Percentiles rank a stretch among this genome's conserved stretches.
phyloP scores from a whole-genome alignment of 2,113 vertebrate genomes.

The Elephas maximus region DNA sequence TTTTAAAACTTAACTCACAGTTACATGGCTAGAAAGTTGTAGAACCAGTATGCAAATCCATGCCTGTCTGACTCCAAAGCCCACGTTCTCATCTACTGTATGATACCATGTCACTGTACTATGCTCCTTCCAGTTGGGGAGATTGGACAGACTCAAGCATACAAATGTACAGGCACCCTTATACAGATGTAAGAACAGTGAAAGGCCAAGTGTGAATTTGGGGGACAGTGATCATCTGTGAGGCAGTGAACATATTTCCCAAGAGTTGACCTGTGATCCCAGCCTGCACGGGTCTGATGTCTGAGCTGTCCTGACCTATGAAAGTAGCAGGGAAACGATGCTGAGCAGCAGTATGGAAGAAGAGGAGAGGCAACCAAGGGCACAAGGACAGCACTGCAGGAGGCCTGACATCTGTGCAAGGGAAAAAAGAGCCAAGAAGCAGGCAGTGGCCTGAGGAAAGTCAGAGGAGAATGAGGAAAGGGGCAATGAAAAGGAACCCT shows the following conservation, averaged over 20 bases:
- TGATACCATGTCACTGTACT: background rate
- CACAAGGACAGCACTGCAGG: background rate
- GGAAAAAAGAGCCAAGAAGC: background rate
- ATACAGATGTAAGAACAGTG: background rate
- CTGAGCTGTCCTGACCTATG: background rate
- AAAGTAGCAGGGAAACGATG: background rate
- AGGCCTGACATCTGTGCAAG: background rate
- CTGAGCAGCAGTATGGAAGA: background rate
- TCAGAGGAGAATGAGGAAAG: background rate
- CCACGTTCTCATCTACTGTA: background rate
- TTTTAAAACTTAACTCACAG: constrained; percentile 25
- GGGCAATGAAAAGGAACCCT: background rate
- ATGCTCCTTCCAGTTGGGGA: background rate
- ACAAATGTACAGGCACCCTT: background rate
- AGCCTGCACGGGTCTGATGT: background rate
- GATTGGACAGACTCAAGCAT: background rate
- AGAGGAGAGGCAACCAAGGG: background rate
- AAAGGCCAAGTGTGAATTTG: background rate
- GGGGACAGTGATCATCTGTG: background rate
- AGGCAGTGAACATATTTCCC: background rate
- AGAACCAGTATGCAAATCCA: background rate
- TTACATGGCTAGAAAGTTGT: constrained; percentile 30
- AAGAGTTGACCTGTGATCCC: background rate
- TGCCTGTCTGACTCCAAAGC: background rate
- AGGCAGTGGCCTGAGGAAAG: background rate